These are phyloP conservation scores for Drosophila seguyi DNA, from an alignment of 1,140 invertebrate species.

Conservation along the genomic window DNA sequence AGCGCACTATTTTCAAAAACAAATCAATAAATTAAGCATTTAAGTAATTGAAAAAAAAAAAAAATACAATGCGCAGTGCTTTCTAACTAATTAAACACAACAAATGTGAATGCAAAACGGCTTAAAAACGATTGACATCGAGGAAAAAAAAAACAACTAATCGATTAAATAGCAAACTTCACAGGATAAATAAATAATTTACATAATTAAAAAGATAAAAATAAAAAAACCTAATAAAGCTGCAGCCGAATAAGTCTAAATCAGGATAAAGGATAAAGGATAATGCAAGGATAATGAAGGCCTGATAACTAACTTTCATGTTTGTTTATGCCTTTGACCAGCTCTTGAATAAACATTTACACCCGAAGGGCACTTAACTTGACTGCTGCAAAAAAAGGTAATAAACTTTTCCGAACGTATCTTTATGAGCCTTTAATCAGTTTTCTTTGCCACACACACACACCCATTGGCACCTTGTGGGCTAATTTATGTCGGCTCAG, in stretches of 20 bases:
- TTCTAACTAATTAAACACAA: constrained; percentile 11
- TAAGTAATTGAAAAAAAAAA: constrained; percentile 4
- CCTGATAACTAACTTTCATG: not conserved
- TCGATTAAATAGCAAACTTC: not conserved
- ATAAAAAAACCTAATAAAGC: not conserved
- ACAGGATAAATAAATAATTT: constrained; percentile 8
- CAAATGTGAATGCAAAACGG: constrained; percentile 1
- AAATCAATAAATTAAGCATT: constrained; percentile 4
- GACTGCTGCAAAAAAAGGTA: not conserved
- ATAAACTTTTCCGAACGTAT: constrained; percentile 4
- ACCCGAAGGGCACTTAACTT: not conserved
- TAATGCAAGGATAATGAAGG: not conserved
- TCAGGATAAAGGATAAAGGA: not conserved
- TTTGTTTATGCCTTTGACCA: not conserved
- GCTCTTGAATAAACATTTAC: not conserved
- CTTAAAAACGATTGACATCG: constrained; percentile 9
- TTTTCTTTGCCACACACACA: not conserved
- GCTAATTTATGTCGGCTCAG: constrained; percentile 26
- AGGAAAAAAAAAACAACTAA: not conserved
- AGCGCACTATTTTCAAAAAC: not conserved
- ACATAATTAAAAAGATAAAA: not conserved
- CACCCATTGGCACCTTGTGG: not conserved
- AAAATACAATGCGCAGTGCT: no score
- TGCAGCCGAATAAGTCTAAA: no score
- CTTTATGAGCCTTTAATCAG: constrained; percentile 13